These are phyloP conservation scores for Proctacanthus coquilletti DNA, from an alignment of 1,140 invertebrate genomes.

Conservation along the genomic window DNA sequence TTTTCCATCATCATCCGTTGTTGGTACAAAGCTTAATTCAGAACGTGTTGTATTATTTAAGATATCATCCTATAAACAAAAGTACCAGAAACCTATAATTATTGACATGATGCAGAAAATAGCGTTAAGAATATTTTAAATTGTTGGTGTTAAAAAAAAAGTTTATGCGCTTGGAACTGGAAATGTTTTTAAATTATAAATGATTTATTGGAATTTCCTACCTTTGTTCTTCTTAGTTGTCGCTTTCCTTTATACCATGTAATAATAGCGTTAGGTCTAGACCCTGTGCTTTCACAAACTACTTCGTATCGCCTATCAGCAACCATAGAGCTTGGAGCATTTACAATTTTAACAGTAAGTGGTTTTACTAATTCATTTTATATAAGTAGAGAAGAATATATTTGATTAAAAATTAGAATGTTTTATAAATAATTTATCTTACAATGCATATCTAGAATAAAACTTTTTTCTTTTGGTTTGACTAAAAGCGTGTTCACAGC, in stretches of 20 bases:
- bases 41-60: conserved; percentile 63
- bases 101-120: background rate
- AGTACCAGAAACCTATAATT: no score
- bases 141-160: no score
- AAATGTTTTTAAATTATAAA: no score
- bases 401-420: conserved; percentile 1
- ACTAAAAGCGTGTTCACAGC: conserved; percentile 67
- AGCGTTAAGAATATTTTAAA: background rate
- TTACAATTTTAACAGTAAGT: conserved; percentile 54
- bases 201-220: no score
- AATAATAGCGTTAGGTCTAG: conserved; percentile 67
- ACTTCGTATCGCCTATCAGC: conserved; percentile 64
- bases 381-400: background rate
- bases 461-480: conserved; percentile 53
- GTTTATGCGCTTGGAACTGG: no score
- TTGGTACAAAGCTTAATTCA: conserved; percentile 67
- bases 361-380: no score
- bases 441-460: conserved; percentile 68
- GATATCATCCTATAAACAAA: conserved; percentile 55
- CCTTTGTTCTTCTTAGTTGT: conserved; percentile 57
- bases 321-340: conserved; percentile 42
- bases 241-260: conserved; percentile 77
- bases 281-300: conserved; percentile 65
- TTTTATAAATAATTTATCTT: no score
- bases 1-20: conserved; percentile 71